Conservation (phyloP, 2,888 invertebrate species). For the Nasonia oneida region DNA sequence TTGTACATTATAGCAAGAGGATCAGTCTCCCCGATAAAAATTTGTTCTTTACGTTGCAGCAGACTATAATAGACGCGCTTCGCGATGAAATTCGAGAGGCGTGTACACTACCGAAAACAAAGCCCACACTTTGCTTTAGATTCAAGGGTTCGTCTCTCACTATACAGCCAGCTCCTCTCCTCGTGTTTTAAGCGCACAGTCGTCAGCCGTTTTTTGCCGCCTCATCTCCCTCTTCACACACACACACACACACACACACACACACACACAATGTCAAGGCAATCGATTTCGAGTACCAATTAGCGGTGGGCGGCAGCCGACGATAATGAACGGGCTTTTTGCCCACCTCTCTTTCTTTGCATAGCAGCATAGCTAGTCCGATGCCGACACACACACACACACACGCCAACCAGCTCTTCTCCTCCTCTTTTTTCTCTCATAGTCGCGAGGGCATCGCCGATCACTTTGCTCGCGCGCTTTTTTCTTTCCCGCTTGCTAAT, state of each 20-base stretch:
- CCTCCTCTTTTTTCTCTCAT: not conserved
- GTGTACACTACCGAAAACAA: not conserved
- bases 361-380: not conserved
- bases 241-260: not conserved
- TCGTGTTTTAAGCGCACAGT: not conserved
- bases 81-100: not conserved
- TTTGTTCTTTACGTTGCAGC: not conserved
- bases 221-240: not conserved
- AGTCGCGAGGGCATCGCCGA: not conserved
- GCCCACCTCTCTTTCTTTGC: not conserved
- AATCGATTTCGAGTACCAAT: constrained; percentile 21
- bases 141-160: not conserved
- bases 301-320: not conserved
- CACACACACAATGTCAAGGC: constrained; percentile 11
- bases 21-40: not conserved
- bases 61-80: not conserved
- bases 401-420: not conserved
- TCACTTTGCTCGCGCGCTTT: not conserved
- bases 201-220: constrained; percentile 11
- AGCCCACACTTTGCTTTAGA: not conserved
- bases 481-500: not conserved
- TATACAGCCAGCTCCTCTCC: not conserved
- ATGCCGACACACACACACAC: not conserved
- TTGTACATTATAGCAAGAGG: not conserved
- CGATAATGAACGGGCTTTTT: constrained; percentile 3